A percentile compares a stretch with the other conserved stretches of the same genome.
Evolutionary conservation across 92 coral and sea anemone species (phyloP).

Genomic region (Epizoanthus stellaris): DNA sequence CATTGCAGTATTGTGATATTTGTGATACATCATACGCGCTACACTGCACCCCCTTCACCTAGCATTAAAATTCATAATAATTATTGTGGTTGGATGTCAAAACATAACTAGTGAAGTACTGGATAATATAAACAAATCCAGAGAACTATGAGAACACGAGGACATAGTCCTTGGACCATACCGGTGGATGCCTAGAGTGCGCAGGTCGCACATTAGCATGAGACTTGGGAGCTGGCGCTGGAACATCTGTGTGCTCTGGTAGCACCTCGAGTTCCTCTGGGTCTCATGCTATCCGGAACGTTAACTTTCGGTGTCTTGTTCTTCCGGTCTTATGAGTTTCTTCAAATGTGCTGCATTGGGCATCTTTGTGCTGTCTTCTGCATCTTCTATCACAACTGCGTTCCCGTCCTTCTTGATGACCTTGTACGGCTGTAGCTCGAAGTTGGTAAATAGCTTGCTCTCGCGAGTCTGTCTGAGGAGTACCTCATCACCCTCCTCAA

Average conservation of each 20-base stretch:
- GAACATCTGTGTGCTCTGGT: not conserved
- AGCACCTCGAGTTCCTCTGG: slow-evolving; percentile 21
- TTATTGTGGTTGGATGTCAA: too few relatives aligned
- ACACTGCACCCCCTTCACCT: too few relatives aligned
- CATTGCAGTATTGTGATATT: too few relatives aligned
- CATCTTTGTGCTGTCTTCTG: slow-evolving; percentile 31
- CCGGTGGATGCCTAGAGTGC: not conserved
- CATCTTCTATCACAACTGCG: slow-evolving; percentile 59
- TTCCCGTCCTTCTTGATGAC: slow-evolving; percentile 66
- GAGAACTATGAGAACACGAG: not conserved
- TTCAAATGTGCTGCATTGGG: too few relatives aligned
- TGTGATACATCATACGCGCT: too few relatives aligned
- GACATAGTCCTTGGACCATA: too few relatives aligned
- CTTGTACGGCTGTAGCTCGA: slow-evolving; percentile 56
- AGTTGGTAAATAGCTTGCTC: slow-evolving; percentile 54
- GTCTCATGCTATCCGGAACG: slow-evolving; percentile 57
- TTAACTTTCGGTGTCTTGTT: slow-evolving; percentile 12
- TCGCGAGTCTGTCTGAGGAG: slow-evolving; percentile 58
- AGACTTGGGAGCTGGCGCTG: slow-evolving; percentile 13
- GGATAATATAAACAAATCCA: too few relatives aligned
- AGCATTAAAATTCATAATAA: too few relatives aligned
- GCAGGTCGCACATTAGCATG: slow-evolving; percentile 10
- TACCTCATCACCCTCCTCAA: slow-evolving; percentile 64
- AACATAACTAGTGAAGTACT: too few relatives aligned
- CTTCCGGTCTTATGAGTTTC: slow-evolving; percentile 42